Conservation (phyloP, 2,888 invertebrate species). For the Margaritifera margaritifera region DNA sequence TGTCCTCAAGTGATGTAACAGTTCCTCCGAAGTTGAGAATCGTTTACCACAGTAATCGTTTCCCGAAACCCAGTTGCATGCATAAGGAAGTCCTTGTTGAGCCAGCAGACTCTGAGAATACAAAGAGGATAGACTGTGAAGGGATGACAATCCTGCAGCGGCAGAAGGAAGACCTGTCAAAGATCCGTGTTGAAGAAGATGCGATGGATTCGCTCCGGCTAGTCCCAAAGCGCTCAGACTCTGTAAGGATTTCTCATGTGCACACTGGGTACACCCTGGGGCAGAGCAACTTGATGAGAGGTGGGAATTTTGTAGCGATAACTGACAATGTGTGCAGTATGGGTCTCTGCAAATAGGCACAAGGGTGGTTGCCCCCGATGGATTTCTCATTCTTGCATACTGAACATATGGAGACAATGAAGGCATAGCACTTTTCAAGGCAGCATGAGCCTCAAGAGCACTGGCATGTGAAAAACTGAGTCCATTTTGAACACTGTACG, state of each 20-base stretch:
- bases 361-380: conserved; percentile 85
- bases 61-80: conserved; percentile 93
- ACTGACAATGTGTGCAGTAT: conserved; percentile 94
- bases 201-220: conserved; percentile 38
- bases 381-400: conserved; percentile 93
- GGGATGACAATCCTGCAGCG: conserved; percentile 40
- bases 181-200: conserved; percentile 30
- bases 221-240: conserved; percentile 48
- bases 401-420: conserved; percentile 75
- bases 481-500: conserved; percentile 35
- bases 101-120: conserved; percentile 57
- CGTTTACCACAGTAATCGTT: conserved; percentile 94
- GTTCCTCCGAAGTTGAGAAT: conserved; percentile 92
- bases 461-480: conserved; percentile 38
- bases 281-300: conserved; percentile 83
- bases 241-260: conserved; percentile 80
- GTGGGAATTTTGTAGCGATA: conserved; percentile 83
- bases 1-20: conserved; percentile 91
- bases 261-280: conserved; percentile 95
- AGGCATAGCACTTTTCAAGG: conserved; percentile 37
- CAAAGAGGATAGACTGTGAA: conserved; percentile 46
- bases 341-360: conserved; percentile 96
- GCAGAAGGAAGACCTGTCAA: conserved; percentile 37
- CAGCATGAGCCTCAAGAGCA: conserved; percentile 42
- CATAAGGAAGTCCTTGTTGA: conserved; percentile 71